phyloP scores from a whole-genome alignment of 2,797 vertebrate species.

The Orientallactaga sibirica region DNA sequence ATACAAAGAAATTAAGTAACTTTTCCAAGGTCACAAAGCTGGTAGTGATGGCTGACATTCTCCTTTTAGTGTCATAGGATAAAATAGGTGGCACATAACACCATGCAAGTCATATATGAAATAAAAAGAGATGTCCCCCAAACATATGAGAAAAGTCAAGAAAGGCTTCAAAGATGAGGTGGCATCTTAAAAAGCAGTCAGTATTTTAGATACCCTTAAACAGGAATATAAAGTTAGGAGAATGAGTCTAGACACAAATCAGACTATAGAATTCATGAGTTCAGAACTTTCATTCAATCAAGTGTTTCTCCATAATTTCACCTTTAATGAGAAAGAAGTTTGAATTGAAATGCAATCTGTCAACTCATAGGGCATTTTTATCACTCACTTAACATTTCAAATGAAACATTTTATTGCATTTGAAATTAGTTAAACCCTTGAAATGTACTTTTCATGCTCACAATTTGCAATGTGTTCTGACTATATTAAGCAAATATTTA shows the following conservation, averaged over 20 bases:
- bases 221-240: neutral
- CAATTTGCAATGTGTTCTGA: slow-evolving; percentile 83
- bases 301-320: slow-evolving; percentile 62
- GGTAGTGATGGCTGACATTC: neutral
- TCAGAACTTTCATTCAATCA: slow-evolving; percentile 54
- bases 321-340: slow-evolving; percentile 79
- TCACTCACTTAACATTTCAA: slow-evolving; percentile 85
- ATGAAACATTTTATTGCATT: slow-evolving; percentile 87
- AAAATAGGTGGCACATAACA: neutral
- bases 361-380: slow-evolving; percentile 86
- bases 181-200: neutral
- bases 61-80: neutral
- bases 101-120: neutral
- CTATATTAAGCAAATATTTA: slow-evolving; percentile 87
- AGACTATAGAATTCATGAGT: neutral
- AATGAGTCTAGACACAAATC: neutral
- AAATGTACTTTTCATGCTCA: slow-evolving; percentile 82
- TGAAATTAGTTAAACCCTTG: slow-evolving; percentile 89
- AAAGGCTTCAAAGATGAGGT: neutral
- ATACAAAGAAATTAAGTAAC: neutral
- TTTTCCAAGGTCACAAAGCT: neutral
- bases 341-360: slow-evolving; percentile 70
- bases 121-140: neutral
- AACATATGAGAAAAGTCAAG: neutral
- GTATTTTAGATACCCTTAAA: neutral